Conservation (phyloP, 2,888 invertebrate genomes). For the Idaea straminata region DNA sequence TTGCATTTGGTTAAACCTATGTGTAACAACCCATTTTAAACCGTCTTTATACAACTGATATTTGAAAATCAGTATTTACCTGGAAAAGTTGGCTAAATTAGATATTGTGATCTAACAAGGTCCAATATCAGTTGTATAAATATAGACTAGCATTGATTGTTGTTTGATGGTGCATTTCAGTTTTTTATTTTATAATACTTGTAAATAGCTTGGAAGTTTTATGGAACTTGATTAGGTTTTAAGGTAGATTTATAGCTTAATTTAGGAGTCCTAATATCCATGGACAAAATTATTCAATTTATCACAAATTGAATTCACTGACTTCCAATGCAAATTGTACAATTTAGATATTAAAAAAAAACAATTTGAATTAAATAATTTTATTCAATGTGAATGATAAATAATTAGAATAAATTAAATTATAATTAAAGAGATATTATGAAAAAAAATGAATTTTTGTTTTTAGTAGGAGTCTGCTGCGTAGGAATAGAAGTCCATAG, state of each 20-base stretch:
- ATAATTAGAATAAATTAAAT: slow-evolving; percentile 21
- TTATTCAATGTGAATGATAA: slow-evolving; percentile 28
- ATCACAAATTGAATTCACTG: no score
- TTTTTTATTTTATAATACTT: background rate
- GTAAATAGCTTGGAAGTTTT: background rate
- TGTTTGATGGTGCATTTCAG: no score
- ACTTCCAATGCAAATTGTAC: background rate
- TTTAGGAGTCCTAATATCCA: no score
- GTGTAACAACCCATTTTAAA: no score
- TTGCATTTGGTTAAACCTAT: no score
- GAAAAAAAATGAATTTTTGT: background rate
- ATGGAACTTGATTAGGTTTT: background rate
- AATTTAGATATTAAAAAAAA: slow-evolving; percentile 6
- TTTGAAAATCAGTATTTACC: no score
- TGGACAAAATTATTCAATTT: no score
- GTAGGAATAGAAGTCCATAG: slow-evolving; percentile 9
- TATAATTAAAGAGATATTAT: slow-evolving; percentile 14
- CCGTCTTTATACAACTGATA: no score
- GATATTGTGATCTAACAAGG: no score
- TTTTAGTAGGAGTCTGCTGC: slow-evolving; percentile 27
- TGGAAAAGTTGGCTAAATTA: no score
- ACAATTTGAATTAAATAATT: slow-evolving; percentile 10
- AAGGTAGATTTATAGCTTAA: background rate
- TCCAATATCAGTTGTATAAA: no score
- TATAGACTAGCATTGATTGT: no score